Evolutionary conservation across 2,888 invertebrate genomes (phyloP), one percentile per base, ranked within the genome.

Genomic region (Eudasyphora cyanicolor): DNA sequence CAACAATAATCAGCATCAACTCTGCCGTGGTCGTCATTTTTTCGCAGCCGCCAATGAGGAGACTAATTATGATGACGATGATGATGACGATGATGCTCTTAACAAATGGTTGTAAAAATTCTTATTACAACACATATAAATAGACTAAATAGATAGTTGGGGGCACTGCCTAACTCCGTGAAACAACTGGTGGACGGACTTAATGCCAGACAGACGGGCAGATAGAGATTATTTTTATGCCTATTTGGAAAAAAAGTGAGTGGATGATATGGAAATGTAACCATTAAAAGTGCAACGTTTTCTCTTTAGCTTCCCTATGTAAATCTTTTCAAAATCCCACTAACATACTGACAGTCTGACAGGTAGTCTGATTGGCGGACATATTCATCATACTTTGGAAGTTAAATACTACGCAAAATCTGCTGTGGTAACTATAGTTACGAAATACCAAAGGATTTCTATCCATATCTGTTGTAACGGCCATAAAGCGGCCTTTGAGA

Each of bases 41-140:
- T 24, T n/a, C n/a, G n/a, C n/a, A n/a, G 42, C 35, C 67, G 67
- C 38, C 38, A 64, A 19, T 17, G 62, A 32, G 64, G 38, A 38
- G 7, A 12, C 21, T 14, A 60, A 60, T 24, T 29, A 21, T 29
- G 42, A 64, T 10, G 24, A 35, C 7, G 24, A 67, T 67, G 1
- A 67, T 57, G 24, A 24, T 12, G 19, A 64, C 7, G 2, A 3
- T 38, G 24, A 67, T 42, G 10, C 10, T 38, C 42, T 38, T 67
- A 42, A 24, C 67, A 67, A 67, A 67, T 67, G 67, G 67, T 38
- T 42, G 42, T 67, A 67, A 67, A 67, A 67, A 67, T 67, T 67
- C 38, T 24, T 38, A 42, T 67, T 67, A 67, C 67, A 19, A 19
- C 67, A 67, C 67, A 67, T 67, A 67, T 67, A 67, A 67, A 42